Conservation (phyloP, 2,888 invertebrate genomes). For the Andrena chrysosceles region DNA sequence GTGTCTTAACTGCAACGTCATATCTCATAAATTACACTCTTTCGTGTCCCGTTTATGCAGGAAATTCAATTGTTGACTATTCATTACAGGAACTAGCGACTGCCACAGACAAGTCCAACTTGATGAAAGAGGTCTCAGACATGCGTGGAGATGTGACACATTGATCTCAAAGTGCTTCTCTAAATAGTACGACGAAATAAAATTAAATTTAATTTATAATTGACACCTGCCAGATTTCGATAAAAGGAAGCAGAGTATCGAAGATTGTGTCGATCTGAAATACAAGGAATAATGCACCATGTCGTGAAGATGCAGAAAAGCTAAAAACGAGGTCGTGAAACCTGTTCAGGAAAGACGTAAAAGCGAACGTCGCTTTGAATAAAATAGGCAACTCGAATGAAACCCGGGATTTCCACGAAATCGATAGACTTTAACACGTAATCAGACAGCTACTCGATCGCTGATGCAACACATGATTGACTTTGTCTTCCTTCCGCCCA, state of each 20-base stretch:
- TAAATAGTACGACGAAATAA: too few relatives aligned
- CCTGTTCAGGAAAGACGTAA: neutral
- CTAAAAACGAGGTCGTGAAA: neutral
- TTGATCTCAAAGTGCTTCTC: neutral
- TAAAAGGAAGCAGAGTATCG: neutral
- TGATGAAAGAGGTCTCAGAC: neutral
- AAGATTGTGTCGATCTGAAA: too few relatives aligned
- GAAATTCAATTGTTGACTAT: constrained; percentile 25
- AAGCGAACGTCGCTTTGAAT: neutral
- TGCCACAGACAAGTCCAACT: neutral
- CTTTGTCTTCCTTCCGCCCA: constrained; percentile 18
- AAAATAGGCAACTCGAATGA: neutral
- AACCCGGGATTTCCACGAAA: constrained; percentile 10
- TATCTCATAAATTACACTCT: constrained; percentile 36
- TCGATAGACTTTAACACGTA: constrained; percentile 17
- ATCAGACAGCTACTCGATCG: constrained; percentile 1
- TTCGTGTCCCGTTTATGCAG: constrained; percentile 30
- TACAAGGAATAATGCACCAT: too few relatives aligned
- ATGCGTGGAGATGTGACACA: neutral
- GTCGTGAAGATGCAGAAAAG: neutral
- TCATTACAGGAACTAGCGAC: constrained; percentile 8
- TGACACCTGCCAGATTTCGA: neutral
- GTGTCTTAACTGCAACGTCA: constrained; percentile 30
- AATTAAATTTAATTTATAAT: too few relatives aligned
- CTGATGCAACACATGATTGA: constrained; percentile 34